Percentiles rank a stretch among this genome's conserved stretches.
These are phyloP conservation scores for Gymnothorax javanicus DNA, from an alignment of 2,797 vertebrate genomes.

Conservation along the genomic window DNA sequence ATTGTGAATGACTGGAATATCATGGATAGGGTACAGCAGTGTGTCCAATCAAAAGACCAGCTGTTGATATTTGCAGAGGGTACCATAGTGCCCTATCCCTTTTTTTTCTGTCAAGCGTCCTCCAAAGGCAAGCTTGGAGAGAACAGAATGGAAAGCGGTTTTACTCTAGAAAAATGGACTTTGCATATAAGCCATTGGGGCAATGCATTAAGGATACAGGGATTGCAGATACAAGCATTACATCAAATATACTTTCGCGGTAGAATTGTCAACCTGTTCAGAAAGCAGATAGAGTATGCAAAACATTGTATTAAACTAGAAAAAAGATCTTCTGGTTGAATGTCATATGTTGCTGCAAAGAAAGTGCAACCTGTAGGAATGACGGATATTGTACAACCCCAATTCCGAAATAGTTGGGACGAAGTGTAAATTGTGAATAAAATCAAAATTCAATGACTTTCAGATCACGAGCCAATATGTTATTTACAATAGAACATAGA, in stretches of 20 bases:
- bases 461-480: too few species aligned
- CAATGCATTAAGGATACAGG: neutral
- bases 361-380: neutral
- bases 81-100: slow-evolving; percentile 70
- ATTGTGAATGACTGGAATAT: slow-evolving; percentile 91
- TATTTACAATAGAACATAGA: too few species aligned
- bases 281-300: neutral
- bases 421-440: too few species aligned
- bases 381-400: too few species aligned
- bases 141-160: neutral
- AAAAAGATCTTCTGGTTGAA: neutral
- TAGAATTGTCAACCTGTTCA: neutral
- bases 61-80: slow-evolving; percentile 89
- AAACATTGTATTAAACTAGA: neutral
- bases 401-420: too few species aligned
- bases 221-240: neutral
- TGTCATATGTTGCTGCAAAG: neutral
- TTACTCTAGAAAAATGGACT: neutral
- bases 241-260: neutral
- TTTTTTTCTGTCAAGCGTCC: neutral
- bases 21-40: slow-evolving; percentile 93
- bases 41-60: slow-evolving; percentile 89
- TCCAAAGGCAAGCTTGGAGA: neutral
- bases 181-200: neutral
- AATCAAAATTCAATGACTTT: too few species aligned